phyloP scores from a whole-genome alignment of 2,888 invertebrate species.

The Lamproptera curius region DNA sequence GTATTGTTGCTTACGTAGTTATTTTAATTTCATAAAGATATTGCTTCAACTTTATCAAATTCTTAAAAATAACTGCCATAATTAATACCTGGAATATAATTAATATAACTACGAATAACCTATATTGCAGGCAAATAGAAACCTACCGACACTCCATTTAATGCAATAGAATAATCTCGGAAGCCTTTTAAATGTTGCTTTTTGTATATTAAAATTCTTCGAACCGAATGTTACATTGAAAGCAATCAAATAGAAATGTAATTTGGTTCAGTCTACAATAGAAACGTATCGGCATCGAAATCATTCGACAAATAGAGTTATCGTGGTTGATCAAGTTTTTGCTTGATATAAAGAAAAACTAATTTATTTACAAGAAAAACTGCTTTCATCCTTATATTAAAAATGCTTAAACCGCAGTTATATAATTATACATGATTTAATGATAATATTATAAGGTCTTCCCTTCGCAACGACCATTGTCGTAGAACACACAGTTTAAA shows the following conservation, averaged over 20 bases:
- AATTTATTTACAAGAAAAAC: slow-evolving; percentile 24
- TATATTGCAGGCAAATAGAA: not conserved
- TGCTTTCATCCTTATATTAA: not conserved
- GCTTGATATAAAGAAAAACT: slow-evolving; percentile 19
- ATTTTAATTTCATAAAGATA: not conserved
- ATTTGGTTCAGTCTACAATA: not conserved
- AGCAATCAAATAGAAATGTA: not conserved
- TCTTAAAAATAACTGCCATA: not conserved
- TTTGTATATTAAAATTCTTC: not conserved
- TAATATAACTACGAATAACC: too few relatives aligned
- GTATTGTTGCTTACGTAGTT: too few relatives aligned
- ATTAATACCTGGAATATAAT: not conserved
- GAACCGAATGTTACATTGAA: not conserved
- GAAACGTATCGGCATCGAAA: slow-evolving; percentile 29
- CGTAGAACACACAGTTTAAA: too few relatives aligned
- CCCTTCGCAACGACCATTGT: too few relatives aligned
- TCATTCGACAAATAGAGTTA: slow-evolving; percentile 44
- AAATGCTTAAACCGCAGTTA: not conserved
- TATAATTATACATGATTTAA: not conserved
- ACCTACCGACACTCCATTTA: too few relatives aligned
- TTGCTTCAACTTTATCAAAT: not conserved
- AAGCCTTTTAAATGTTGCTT: too few relatives aligned
- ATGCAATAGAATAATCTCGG: too few relatives aligned
- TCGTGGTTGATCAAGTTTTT: slow-evolving; percentile 39
- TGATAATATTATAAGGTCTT: not conserved